Evolutionary conservation across 1,140 invertebrate genomes (phyloP).

Genomic region (Brachionus asplanchnoidis): DNA sequence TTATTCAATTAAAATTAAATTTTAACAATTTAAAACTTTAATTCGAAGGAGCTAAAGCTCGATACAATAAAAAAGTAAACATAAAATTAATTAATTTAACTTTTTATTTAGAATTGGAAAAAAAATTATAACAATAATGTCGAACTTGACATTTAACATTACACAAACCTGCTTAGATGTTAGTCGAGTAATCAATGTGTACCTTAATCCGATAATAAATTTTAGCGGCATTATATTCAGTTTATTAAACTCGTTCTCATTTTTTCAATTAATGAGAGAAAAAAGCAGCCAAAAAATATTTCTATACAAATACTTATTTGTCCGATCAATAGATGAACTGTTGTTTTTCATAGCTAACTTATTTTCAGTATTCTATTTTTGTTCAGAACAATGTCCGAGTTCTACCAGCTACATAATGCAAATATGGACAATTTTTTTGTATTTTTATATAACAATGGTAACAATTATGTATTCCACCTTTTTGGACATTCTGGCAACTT

Average conservation of each 20-base stretch:
- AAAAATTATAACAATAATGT: background rate
- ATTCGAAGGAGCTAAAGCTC: too few relatives aligned
- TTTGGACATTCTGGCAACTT: background rate
- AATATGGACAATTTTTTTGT: background rate
- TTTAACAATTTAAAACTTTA: too few relatives aligned
- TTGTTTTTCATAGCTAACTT: background rate
- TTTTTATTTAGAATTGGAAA: background rate
- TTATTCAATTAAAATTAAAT: too few relatives aligned
- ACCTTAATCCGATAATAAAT: background rate
- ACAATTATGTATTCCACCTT: background rate
- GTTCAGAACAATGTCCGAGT: background rate
- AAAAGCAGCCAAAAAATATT: background rate
- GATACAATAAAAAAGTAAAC: too few relatives aligned
- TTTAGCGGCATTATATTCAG: background rate
- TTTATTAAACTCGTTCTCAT: background rate
- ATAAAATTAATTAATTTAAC: too few relatives aligned
- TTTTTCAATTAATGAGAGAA: background rate
- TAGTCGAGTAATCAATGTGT: background rate
- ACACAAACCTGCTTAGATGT: background rate
- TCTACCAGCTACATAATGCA: slow-evolving; percentile 11
- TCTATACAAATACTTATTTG: background rate
- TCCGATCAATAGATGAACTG: background rate
- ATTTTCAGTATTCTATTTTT: background rate
- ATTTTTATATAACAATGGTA: background rate
- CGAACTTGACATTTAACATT: background rate